Percentiles rank a stretch among this genome's conserved stretches.
These are phyloP conservation scores for Cuniculus paca DNA, from an alignment of 2,797 vertebrate genomes.

Conservation along the genomic window DNA sequence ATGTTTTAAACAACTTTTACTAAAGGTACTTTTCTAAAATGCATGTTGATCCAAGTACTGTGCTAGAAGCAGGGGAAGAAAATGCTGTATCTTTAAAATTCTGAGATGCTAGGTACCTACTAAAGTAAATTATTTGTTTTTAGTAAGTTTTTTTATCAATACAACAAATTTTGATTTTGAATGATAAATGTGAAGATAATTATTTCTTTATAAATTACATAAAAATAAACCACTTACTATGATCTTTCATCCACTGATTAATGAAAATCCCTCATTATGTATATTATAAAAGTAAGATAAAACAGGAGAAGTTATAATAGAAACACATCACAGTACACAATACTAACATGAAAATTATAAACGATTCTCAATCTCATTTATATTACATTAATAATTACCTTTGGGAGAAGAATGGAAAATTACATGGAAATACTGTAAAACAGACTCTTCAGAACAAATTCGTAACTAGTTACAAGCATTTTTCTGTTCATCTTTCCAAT, in stretches of 20 bases:
- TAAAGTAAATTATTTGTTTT: background rate
- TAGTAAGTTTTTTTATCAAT: background rate
- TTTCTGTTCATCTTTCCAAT: background rate
- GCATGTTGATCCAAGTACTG: constrained; percentile 15
- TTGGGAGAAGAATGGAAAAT: background rate
- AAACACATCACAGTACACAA: background rate
- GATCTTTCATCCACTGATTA: background rate
- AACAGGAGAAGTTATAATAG: constrained; percentile 30
- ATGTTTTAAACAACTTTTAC: constrained; percentile 62
- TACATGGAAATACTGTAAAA: constrained; percentile 9
- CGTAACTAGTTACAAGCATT: background rate
- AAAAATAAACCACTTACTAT: background rate
- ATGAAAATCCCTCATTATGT: background rate
- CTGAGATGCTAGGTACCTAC: background rate
- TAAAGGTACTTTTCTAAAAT: constrained; percentile 44
- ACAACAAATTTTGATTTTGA: constrained; percentile 22
- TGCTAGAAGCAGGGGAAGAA: background rate
- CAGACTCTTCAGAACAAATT: background rate
- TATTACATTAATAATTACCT: constrained; percentile 16
- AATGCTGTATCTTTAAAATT: background rate
- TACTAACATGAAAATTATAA: constrained; percentile 46
- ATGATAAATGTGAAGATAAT: constrained; percentile 32
- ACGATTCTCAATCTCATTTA: background rate
- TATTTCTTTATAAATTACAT: background rate
- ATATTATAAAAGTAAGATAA: background rate